A percentile compares a stretch with the other conserved stretches of the same genome.
These are phyloP conservation scores for Cephus pygmeus DNA, from an alignment of 2,888 invertebrate species.

Conservation along the genomic window DNA sequence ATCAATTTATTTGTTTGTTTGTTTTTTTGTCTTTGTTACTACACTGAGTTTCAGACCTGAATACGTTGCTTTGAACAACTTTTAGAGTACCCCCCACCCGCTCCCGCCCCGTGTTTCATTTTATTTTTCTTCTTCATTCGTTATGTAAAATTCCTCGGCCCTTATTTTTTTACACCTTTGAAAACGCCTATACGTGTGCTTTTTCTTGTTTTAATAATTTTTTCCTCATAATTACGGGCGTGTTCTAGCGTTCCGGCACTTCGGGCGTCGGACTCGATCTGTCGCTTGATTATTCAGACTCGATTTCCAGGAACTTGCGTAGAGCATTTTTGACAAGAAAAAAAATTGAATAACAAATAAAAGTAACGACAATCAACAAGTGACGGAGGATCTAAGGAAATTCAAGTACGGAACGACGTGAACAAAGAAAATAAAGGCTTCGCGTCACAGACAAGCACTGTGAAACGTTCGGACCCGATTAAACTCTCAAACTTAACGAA, in stretches of 20 bases:
- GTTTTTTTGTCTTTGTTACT: slow-evolving; percentile 26
- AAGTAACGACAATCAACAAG: not conserved
- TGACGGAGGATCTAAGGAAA: not conserved
- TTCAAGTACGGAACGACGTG: not conserved
- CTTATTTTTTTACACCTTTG: not conserved
- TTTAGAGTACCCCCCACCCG: slow-evolving; percentile 33
- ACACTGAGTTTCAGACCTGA: slow-evolving; percentile 60
- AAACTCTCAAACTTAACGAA: slow-evolving; percentile 15
- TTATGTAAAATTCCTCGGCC: not conserved
- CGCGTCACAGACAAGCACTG: not conserved
- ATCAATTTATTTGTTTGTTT: slow-evolving; percentile 2
- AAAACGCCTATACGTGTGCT: not conserved
- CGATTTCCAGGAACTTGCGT: not conserved
- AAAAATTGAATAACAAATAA: not conserved
- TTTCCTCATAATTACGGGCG: not conserved
- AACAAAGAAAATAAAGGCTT: not conserved
- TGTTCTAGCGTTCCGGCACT: not conserved
- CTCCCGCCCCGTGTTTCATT: slow-evolving; percentile 30
- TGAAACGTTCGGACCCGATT: not conserved
- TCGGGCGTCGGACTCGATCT: not conserved
- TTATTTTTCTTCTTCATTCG: not conserved
- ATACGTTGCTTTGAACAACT: slow-evolving; percentile 58
- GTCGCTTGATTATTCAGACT: not conserved
- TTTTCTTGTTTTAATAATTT: not conserved
- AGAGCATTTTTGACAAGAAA: not conserved